Conservation (phyloP, 2,888 invertebrate species). For the Acrobasis repandana region DNA sequence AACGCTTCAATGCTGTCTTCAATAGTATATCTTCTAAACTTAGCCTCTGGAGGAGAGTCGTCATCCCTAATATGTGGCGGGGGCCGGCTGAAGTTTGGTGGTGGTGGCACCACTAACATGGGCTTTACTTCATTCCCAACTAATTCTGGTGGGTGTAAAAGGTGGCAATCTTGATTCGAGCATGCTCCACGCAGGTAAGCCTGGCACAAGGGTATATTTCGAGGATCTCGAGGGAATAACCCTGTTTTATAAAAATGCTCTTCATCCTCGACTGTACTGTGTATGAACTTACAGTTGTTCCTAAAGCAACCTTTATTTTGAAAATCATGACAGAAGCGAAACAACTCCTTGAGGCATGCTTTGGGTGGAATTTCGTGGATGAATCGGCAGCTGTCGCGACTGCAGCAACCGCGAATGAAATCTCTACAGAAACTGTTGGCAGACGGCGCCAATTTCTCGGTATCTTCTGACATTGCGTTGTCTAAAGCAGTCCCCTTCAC, state of each 20-base stretch:
- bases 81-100: conserved; percentile 48
- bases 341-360: conserved; percentile 61
- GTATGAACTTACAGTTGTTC: conserved; percentile 86
- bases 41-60: conserved; percentile 71
- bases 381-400: conserved; percentile 80
- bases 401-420: conserved; percentile 75
- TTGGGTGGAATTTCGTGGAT: conserved; percentile 69
- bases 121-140: conserved; percentile 48
- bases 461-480: conserved; percentile 52
- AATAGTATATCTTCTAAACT: conserved; percentile 63
- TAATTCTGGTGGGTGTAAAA: conserved; percentile 58
- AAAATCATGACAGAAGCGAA: conserved; percentile 83
- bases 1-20: conserved; percentile 63
- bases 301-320: conserved; percentile 88
- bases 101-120: conserved; percentile 45
- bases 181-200: conserved; percentile 84
- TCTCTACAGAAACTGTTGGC: conserved; percentile 71
- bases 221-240: conserved; percentile 79
- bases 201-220: conserved; percentile 81
- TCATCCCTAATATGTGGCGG: conserved; percentile 61
- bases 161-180: conserved; percentile 70
- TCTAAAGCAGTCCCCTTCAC: conserved; percentile 41
- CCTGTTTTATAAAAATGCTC: conserved; percentile 86
- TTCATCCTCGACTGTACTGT: conserved; percentile 87
- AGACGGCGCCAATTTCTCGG: conserved; percentile 45